Evolutionary conservation across 2,888 invertebrate genomes (phyloP).

Genomic region (Synergus gifuensis): DNA sequence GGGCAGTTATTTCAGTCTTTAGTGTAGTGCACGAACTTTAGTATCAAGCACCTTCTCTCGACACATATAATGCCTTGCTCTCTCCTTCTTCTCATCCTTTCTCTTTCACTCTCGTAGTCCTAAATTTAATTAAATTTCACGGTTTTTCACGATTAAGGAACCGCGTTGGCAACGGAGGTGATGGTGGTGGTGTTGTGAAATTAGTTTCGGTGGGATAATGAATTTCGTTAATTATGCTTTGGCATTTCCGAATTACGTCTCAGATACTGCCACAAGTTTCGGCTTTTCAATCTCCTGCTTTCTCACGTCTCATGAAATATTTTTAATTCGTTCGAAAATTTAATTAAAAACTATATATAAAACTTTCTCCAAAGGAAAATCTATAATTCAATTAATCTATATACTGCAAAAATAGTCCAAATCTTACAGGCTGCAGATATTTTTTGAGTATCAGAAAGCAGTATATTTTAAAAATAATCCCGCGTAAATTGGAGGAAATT

Average conservation of each 20-base stretch:
- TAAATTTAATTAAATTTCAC: slow-evolving; percentile 78
- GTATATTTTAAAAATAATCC: neutral
- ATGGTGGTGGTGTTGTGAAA: slow-evolving; percentile 70
- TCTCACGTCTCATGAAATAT: neutral
- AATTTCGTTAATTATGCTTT: slow-evolving; percentile 76
- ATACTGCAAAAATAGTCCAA: neutral
- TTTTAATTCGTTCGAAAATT: neutral
- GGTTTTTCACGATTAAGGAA: slow-evolving; percentile 77
- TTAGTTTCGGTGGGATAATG: slow-evolving; percentile 76
- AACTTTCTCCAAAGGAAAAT: neutral
- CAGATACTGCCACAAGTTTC: slow-evolving; percentile 29
- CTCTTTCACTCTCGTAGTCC: slow-evolving; percentile 74
- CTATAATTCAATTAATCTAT: neutral
- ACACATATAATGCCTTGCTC: slow-evolving; percentile 48
- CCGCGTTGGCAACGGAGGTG: slow-evolving; percentile 62
- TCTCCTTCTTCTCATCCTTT: slow-evolving; percentile 56
- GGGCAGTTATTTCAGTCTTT: neutral
- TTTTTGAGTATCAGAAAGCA: neutral
- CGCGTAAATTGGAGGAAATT: neutral
- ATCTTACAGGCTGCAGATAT: neutral
- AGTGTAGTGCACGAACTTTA: slow-evolving; percentile 70
- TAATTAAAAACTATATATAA: neutral
- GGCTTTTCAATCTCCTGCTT: slow-evolving; percentile 18
- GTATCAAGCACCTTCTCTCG: slow-evolving; percentile 67
- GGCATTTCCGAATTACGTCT: slow-evolving; percentile 58